Conservation (phyloP, 2,797 vertebrate genomes). For the Psittacula derbiana region DNA sequence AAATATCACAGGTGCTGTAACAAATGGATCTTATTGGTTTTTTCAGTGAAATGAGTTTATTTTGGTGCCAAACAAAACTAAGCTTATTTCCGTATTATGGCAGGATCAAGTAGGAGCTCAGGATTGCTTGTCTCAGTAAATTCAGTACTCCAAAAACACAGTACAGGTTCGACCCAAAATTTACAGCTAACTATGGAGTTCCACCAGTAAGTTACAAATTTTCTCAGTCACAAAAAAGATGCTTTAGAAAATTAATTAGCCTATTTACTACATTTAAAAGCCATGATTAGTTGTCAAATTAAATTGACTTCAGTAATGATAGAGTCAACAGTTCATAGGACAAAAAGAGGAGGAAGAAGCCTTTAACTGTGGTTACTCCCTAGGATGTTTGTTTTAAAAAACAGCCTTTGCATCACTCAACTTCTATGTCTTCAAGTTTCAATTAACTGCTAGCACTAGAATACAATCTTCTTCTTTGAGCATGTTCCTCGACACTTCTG, state of each 20-base stretch:
- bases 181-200: neutral
- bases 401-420: neutral
- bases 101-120: neutral
- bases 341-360: neutral
- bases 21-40: fast-evolving
- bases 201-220: neutral
- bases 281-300: neutral
- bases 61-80: neutral
- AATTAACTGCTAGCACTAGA: neutral
- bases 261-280: neutral
- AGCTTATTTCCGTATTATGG: neutral
- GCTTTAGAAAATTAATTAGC: neutral
- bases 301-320: neutral
- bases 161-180: neutral
- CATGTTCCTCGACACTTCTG: neutral
- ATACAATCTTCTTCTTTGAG: neutral
- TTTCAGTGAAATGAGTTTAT: neutral
- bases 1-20: neutral
- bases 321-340: neutral
- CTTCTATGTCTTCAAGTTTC: neutral
- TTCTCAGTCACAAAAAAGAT: neutral
- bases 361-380: neutral
- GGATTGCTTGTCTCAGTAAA: neutral
- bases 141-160: neutral
- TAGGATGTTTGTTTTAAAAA: neutral